Percentiles rank a stretch among this genome's conserved stretches.
These are phyloP conservation scores for Podilymbus podiceps DNA, from an alignment of 2,113 vertebrate genomes.

Conservation along the genomic window DNA sequence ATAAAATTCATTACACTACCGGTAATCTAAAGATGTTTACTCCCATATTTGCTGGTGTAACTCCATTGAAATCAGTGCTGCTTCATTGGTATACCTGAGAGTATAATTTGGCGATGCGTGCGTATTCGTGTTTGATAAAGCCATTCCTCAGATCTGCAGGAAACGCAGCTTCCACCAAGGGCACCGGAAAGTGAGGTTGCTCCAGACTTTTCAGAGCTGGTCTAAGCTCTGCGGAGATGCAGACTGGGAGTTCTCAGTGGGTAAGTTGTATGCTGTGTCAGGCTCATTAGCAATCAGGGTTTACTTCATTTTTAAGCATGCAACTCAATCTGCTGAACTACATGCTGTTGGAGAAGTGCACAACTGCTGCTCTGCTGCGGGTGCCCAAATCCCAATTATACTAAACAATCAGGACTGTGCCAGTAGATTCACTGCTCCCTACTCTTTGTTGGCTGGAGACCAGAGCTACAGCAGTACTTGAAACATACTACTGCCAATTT, in stretches of 20 bases:
- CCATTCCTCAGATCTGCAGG: not conserved
- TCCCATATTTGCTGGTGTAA: rapidly evolving
- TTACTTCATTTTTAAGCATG: not conserved
- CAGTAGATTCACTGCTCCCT: not conserved
- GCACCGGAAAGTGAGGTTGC: not conserved
- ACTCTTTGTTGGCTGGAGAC: not conserved
- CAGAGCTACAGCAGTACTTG: not conserved
- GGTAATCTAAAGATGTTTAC: not conserved
- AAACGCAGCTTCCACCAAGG: rapidly evolving
- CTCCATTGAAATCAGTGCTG: not conserved
- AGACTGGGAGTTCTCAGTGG: not conserved
- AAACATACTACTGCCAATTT: not conserved
- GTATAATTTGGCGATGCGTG: rapidly evolving
- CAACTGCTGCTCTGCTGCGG: not conserved
- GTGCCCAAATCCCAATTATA: not conserved
- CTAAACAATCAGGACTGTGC: not conserved
- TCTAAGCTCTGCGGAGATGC: not conserved
- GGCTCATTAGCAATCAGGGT: not conserved
- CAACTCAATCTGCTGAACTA: not conserved
- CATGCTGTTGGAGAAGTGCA: not conserved
- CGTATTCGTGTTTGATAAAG: rapidly evolving
- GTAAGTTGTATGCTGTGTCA: rapidly evolving
- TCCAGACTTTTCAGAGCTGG: not conserved
- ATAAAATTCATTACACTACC: not conserved
- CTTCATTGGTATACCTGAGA: not conserved